These are phyloP conservation scores for Drosophila imparisetae DNA, from an alignment of 2,888 invertebrate genomes.

Conservation along the genomic window DNA sequence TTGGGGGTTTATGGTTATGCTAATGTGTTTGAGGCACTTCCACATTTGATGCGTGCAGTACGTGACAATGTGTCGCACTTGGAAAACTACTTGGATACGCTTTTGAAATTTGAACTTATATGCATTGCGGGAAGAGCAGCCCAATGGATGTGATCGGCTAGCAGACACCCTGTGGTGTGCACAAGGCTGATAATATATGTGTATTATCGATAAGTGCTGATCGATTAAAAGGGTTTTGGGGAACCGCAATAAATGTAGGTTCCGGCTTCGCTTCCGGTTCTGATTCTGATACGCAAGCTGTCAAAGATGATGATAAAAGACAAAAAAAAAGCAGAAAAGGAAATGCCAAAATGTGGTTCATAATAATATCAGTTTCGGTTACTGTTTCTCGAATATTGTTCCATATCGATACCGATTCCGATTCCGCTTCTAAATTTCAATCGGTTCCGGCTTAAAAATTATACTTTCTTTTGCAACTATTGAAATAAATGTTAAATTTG, in stretches of 20 bases:
- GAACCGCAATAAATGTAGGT: too few relatives aligned
- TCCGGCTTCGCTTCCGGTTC: too few relatives aligned
- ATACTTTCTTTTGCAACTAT: neutral
- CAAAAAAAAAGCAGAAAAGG: neutral
- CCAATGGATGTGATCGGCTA: neutral
- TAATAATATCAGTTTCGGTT: neutral
- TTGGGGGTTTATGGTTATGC: conserved; percentile 4
- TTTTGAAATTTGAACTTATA: conserved; percentile 42
- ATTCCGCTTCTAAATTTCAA: neutral
- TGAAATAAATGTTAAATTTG: neutral
- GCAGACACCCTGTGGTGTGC: neutral
- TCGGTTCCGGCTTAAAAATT: neutral
- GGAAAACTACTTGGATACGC: conserved; percentile 27
- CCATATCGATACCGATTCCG: neutral
- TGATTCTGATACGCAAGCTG: too few relatives aligned
- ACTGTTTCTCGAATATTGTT: neutral
- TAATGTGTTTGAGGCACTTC: conserved; percentile 3
- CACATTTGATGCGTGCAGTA: conserved; percentile 4
- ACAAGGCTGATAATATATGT: neutral
- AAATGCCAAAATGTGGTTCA: neutral
- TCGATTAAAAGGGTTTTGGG: neutral
- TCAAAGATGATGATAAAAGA: too few relatives aligned
- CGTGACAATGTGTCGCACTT: conserved; percentile 42
- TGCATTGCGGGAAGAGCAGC: neutral
- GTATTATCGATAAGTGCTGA: neutral